Evolutionary conservation across 2,113 vertebrate species (phyloP).

Genomic region (mouse (Mus musculus)): DNA sequence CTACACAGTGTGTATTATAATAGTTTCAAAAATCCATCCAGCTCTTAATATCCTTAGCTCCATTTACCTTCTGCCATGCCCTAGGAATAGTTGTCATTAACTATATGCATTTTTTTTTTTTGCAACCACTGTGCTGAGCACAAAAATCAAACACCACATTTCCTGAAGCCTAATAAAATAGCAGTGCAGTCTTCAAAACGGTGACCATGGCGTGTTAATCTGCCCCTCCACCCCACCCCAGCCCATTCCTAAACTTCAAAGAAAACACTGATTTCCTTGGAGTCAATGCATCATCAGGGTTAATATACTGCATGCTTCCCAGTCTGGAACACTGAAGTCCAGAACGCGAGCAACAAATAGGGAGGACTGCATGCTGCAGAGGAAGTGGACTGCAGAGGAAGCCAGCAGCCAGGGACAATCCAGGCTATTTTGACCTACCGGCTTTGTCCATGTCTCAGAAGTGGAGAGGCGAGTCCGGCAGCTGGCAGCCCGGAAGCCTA

Average conservation of each 20-base stretch:
- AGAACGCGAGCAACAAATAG: slow-evolving; percentile 72
- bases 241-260: slow-evolving; percentile 75
- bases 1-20: not conserved
- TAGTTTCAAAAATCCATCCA: not conserved
- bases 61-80: slow-evolving; percentile 60
- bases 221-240: not conserved
- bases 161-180: slow-evolving; percentile 73
- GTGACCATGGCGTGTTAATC: slow-evolving; percentile 62
- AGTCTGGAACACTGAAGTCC: slow-evolving; percentile 68
- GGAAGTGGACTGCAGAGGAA: slow-evolving; percentile 67
- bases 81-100: slow-evolving; percentile 64
- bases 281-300: slow-evolving; percentile 55
- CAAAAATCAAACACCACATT: slow-evolving; percentile 69
- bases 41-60: slow-evolving; percentile 70
- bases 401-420: slow-evolving; percentile 62
- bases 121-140: slow-evolving; percentile 61
- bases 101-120: slow-evolving; percentile 66
- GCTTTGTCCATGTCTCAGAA: slow-evolving; percentile 87
- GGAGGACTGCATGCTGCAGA: slow-evolving; percentile 74
- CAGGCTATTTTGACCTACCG: slow-evolving; percentile 87
- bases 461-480: slow-evolving; percentile 80
- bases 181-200: slow-evolving; percentile 69
- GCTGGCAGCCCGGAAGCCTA: slow-evolving; percentile 72
- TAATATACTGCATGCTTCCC: slow-evolving; percentile 67
- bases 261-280: not conserved